These are phyloP conservation scores for Meteorus colon DNA, from an alignment of 2,888 invertebrate genomes.

Conservation along the genomic window DNA sequence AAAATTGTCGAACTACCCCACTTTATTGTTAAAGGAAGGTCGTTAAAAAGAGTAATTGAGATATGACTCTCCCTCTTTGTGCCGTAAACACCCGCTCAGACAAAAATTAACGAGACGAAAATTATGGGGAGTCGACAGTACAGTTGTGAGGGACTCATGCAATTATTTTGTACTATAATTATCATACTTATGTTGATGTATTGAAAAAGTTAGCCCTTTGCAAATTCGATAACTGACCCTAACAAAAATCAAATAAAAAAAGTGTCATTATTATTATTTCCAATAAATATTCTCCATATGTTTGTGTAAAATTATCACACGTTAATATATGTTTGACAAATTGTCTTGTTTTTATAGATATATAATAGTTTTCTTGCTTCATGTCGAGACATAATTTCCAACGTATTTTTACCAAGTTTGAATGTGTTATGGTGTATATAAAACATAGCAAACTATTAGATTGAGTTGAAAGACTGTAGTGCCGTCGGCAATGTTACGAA, in stretches of 20 bases:
- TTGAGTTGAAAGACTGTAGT: conserved; percentile 60
- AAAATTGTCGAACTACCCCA: neutral
- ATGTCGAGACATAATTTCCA: neutral
- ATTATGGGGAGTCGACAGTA: neutral
- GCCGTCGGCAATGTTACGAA: conserved; percentile 63
- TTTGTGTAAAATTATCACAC: too few relatives aligned
- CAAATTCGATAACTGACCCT: too few relatives aligned
- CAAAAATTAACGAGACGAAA: conserved; percentile 7
- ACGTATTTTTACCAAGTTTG: neutral
- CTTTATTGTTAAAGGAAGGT: neutral
- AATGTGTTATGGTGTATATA: conserved; percentile 50
- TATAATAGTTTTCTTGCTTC: neutral
- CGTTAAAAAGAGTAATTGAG: neutral
- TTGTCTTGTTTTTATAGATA: neutral
- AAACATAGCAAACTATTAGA: conserved; percentile 60
- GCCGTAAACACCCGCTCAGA: neutral
- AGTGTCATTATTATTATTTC: too few relatives aligned
- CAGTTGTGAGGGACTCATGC: neutral
- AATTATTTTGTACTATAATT: neutral
- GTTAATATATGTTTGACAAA: too few relatives aligned
- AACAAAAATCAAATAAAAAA: neutral
- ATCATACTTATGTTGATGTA: neutral
- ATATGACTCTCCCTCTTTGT: conserved; percentile 2
- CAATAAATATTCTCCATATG: too few relatives aligned
- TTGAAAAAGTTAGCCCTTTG: neutral